These are phyloP conservation scores for Elymnias hypermnestra DNA, from an alignment of 1,140 invertebrate species.

Conservation along the genomic window DNA sequence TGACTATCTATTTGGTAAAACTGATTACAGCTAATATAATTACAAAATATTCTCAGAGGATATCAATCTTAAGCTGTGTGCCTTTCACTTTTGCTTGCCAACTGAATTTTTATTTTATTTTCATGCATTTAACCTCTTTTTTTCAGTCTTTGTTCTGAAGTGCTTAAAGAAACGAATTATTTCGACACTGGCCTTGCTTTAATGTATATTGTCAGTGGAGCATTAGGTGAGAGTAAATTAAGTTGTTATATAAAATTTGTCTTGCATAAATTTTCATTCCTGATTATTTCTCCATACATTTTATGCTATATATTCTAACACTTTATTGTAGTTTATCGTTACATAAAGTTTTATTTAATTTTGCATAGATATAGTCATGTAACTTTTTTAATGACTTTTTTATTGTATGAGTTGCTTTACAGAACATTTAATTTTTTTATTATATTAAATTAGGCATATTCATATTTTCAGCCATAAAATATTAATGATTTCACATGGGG, in stretches of 20 bases:
- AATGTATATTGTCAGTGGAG: constrained; percentile 59
- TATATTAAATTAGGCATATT: too few species aligned
- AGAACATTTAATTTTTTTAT: too few species aligned
- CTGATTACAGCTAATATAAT: not conserved
- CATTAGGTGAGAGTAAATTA: constrained; percentile 54
- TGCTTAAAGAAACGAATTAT: constrained; percentile 55
- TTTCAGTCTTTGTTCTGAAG: constrained; percentile 62
- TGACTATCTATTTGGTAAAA: not conserved
- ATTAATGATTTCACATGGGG: too few species aligned
- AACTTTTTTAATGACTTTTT: too few species aligned
- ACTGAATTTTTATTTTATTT: constrained; percentile 16
- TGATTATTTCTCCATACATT: too few species aligned
- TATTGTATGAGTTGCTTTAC: too few species aligned
- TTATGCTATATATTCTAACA: too few species aligned
- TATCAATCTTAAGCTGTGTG: not conserved
- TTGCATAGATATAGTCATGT: too few species aligned
- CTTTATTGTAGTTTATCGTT: too few species aligned
- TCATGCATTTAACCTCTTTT: constrained; percentile 28
- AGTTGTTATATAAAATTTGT: constrained; percentile 29
- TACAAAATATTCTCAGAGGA: not conserved
- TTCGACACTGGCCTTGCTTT: constrained; percentile 62
- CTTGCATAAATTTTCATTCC: too few species aligned
- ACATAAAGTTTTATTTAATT: too few species aligned
- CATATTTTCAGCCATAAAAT: too few species aligned
- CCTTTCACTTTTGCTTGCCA: constrained; percentile 30